Percentiles rank a stretch among this genome's conserved stretches.
phyloP scores from a whole-genome alignment of 2,797 vertebrate genomes.

The Manis javanica region DNA sequence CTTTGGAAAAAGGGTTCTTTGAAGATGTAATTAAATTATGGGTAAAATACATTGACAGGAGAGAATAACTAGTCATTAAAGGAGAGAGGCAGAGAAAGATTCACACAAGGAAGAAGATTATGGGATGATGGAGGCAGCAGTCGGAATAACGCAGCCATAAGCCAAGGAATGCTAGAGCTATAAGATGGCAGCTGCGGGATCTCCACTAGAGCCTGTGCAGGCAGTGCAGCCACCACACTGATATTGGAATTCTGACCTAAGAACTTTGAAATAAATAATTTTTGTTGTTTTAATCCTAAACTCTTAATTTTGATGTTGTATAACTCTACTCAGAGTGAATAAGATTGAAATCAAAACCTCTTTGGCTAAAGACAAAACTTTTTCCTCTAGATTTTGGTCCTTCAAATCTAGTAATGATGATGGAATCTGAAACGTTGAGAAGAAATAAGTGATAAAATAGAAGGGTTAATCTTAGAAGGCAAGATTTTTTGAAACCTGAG shows the following conservation, averaged over 20 bases:
- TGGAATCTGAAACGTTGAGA: neutral
- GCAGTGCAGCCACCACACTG: neutral
- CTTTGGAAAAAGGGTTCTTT: neutral
- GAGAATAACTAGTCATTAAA: neutral
- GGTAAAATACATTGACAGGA: neutral
- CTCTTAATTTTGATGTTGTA: neutral
- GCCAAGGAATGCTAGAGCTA: neutral
- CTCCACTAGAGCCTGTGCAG: neutral
- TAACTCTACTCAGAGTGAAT: neutral
- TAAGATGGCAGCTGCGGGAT: neutral
- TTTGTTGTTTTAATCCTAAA: neutral
- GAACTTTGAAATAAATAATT: neutral
- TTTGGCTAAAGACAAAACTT: neutral
- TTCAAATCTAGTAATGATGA: neutral
- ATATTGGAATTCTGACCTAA: neutral
- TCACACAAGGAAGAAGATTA: too few relatives aligned
- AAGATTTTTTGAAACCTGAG: neutral
- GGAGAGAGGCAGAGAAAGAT: neutral
- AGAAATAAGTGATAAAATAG: neutral
- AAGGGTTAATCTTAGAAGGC: neutral
- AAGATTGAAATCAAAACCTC: neutral
- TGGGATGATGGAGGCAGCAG: neutral
- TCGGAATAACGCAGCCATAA: neutral
- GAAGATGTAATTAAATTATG: neutral
- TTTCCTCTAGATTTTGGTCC: neutral